Evolutionary conservation across 2,797 vertebrate species (phyloP).

Genomic region (Phrynocephalus guinanensis): DNA sequence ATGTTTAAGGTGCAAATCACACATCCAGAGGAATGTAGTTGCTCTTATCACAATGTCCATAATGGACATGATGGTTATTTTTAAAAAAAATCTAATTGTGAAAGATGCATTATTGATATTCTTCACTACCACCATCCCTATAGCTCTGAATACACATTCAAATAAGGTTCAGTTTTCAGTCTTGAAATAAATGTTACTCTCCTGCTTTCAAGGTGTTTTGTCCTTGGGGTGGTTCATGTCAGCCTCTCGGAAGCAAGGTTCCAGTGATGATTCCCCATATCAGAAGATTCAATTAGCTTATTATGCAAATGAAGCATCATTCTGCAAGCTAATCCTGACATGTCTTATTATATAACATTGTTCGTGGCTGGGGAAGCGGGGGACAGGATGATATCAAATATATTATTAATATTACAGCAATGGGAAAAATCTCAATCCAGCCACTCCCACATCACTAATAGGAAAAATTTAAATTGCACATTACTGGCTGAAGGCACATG

Average conservation of each 20-base stretch:
- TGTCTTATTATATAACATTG: slow-evolving; percentile 59
- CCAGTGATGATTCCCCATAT: slow-evolving; percentile 50
- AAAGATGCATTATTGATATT: no score
- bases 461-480: slow-evolving; percentile 35
- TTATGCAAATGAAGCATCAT: slow-evolving; percentile 62
- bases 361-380: slow-evolving; percentile 46
- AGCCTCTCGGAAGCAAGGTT: slow-evolving; percentile 38
- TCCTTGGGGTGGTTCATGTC: background rate
- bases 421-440: slow-evolving; percentile 53
- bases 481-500: slow-evolving; percentile 31
- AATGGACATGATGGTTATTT: no score
- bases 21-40: no score
- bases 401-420: slow-evolving; percentile 47
- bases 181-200: background rate
- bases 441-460: slow-evolving; percentile 29
- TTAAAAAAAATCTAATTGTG: no score
- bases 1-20: no score
- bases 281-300: slow-evolving; percentile 55
- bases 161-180: fast-evolving
- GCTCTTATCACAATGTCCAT: no score
- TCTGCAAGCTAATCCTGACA: slow-evolving; percentile 52
- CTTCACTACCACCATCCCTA: no score
- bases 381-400: slow-evolving; percentile 52
- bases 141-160: no score
- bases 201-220: background rate